Base-by-base conservation (phyloP, 2,797 vertebrate species). In the Rhabdomys pumilio region DNA sequence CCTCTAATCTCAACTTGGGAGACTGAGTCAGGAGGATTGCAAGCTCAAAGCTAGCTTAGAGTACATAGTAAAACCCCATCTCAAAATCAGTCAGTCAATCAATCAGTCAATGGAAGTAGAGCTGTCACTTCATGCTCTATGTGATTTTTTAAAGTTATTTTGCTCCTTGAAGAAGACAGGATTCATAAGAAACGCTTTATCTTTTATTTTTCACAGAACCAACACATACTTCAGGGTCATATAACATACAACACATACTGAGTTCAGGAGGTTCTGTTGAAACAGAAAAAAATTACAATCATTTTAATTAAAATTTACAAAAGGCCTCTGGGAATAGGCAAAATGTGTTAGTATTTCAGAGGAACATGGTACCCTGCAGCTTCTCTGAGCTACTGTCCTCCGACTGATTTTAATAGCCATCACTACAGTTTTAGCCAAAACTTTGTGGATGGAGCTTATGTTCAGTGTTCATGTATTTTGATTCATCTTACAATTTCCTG, bases 401-500 rank as follows among this genome's bases (percentile, higher is more conserved):
- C 29, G 31, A 83, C 76, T 53, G 31, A 83, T 76, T 61, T 83
- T 59, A 92, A 50, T 59, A 76, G 13, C 34, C 31, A 65, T 86
- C 44, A 7, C 73, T 82, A 92, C 67, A 85, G 50, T 50, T 75
- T 69, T 57, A 85, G 93, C n/a, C 72, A 76, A 84, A 83, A 41
- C 17, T 94, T 63, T 26, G 19, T 44, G 38, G 86, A 76, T 79
- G 3, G 65, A 90, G 19, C 90, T 96, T 80, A 75, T 92, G 57
- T 14, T 10, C 4, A 80, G 22, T 14, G 26, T 59, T 81, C 38
- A 63, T 69, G 50, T 73, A 61, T 76, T 94, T 91, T 91, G 59
- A 85, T 93, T 92, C 47, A 90, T 63, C 77, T 93, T 81, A 31
- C 7, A 41, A 20, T 75, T 91, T 97, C 84, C 44, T 77, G 38